These are phyloP conservation scores for Acanthosepion esculentum DNA, from an alignment of 2,888 invertebrate genomes.

Conservation along the genomic window DNA sequence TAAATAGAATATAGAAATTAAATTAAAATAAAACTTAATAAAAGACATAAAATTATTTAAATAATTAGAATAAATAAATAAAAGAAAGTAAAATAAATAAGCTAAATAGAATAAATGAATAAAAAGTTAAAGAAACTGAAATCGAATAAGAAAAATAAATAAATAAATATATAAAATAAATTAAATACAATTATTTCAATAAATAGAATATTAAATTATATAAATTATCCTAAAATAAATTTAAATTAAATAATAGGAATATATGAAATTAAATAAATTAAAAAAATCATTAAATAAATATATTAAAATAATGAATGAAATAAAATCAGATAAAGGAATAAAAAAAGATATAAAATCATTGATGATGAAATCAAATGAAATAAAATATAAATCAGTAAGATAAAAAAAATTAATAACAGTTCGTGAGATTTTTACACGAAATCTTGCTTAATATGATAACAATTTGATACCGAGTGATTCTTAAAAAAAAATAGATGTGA, in stretches of 20 bases:
- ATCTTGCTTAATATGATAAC: not conserved
- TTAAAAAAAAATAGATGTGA: not conserved
- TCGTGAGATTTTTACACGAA: not conserved
- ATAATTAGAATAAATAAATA: too few relatives aligned
- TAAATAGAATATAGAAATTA: too few relatives aligned
- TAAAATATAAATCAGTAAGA: not conserved
- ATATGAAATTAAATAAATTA: not conserved
- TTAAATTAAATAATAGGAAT: not conserved
- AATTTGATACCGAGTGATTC: not conserved
- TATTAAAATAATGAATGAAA: not conserved
- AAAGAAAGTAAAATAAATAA: too few relatives aligned
- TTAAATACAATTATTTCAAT: too few relatives aligned
- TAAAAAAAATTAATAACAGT: not conserved
- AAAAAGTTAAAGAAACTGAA: too few relatives aligned
- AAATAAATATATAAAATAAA: too few relatives aligned
- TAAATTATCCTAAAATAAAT: too few relatives aligned
- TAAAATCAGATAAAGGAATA: not conserved
- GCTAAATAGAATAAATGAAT: too few relatives aligned
- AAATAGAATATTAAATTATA: too few relatives aligned
- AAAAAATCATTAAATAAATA: not conserved
- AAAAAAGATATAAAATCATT: not conserved
- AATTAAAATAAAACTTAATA: too few relatives aligned
- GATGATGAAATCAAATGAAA: not conserved
- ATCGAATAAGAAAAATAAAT: too few relatives aligned
- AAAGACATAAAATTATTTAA: too few relatives aligned